Conservation (phyloP, 37 sponge, comb jelly and placozoan genomes). For the Oopsacas minuta region DNA sequence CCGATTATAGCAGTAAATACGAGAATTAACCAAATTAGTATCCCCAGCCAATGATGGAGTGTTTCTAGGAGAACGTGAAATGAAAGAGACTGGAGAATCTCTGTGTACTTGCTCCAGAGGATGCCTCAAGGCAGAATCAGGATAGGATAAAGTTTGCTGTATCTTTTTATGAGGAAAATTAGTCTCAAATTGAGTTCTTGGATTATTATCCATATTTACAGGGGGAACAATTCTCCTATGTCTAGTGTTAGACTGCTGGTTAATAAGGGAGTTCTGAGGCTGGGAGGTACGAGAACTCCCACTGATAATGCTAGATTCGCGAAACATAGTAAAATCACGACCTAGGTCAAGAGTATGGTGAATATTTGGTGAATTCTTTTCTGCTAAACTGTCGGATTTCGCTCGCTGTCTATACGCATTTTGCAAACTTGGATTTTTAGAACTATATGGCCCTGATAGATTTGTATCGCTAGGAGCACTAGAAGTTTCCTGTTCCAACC, state of each 20-base stretch:
- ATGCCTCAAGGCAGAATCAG: background rate
- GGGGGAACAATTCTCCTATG: background rate
- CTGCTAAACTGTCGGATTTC: background rate
- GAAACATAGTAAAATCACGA: background rate
- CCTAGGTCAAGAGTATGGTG: background rate
- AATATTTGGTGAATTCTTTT: background rate
- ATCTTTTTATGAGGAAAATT: background rate
- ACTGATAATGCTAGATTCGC: background rate
- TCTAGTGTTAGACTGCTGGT: background rate
- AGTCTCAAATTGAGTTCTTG: background rate
- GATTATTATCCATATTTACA: background rate
- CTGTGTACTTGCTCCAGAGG: background rate
- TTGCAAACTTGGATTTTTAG: slow-evolving; percentile 8
- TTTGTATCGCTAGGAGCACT: background rate
- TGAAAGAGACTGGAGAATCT: background rate
- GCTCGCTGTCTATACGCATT: background rate
- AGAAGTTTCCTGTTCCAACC: slow-evolving; percentile 8
- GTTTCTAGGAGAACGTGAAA: background rate
- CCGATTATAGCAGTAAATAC: background rate
- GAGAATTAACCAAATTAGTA: background rate
- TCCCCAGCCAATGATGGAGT: background rate
- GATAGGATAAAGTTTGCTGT: background rate
- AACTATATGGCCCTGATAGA: background rate
- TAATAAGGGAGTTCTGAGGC: background rate
- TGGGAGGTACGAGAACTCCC: background rate